Evolutionary conservation across 2,888 invertebrate species (phyloP).

Genomic region (Yponomeuta malinellus): DNA sequence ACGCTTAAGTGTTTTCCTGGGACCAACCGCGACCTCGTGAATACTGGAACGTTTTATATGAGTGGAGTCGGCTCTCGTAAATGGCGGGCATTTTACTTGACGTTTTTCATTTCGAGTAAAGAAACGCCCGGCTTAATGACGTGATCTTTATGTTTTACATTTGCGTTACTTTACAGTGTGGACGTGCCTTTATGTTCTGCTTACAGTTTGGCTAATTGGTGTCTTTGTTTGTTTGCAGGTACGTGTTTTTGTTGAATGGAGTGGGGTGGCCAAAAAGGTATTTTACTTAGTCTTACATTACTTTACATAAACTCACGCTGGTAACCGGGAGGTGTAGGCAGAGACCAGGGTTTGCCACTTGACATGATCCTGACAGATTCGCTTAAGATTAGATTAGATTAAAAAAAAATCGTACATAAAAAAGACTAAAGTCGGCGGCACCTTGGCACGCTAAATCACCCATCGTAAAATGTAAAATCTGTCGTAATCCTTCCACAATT

Average conservation of each 20-base stretch:
- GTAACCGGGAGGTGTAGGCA: too few species aligned
- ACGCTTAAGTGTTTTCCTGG: background rate
- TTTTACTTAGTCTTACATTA: background rate
- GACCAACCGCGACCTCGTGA: background rate
- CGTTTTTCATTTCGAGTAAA: conserved; percentile 8
- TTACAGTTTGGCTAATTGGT: background rate
- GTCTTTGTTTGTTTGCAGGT: conserved; percentile 11
- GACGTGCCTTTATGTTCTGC: background rate
- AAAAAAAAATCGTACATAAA: too few species aligned
- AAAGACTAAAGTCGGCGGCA: too few species aligned
- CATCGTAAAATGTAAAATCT: too few species aligned
- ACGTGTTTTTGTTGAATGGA: conserved; percentile 16
- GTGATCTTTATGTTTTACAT: conserved; percentile 4
- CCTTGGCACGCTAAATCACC: too few species aligned
- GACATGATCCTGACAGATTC: too few species aligned
- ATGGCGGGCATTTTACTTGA: conserved; percentile 8
- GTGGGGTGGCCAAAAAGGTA: background rate
- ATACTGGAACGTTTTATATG: conserved; percentile 10
- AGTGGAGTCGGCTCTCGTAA: conserved; percentile 4
- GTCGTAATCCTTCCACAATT: background rate
- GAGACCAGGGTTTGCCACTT: too few species aligned
- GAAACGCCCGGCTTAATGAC: conserved; percentile 10
- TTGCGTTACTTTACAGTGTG: background rate
- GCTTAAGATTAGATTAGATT: too few species aligned
- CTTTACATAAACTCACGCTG: too few species aligned